Base-by-base conservation (phyloP, 1,140 invertebrate species). In the Propsilocerus akamusi region DNA sequence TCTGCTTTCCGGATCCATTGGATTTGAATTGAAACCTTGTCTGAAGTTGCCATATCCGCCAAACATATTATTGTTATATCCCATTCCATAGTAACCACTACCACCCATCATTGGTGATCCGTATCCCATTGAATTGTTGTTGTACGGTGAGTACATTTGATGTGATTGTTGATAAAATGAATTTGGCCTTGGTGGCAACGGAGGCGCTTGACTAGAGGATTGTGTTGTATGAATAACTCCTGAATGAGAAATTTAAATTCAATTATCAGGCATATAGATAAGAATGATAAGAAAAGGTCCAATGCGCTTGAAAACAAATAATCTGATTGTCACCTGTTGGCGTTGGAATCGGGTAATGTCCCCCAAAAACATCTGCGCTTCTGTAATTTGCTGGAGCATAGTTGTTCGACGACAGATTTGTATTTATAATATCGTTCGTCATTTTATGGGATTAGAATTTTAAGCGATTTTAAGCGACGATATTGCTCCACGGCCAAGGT, bases 11-110 rank as follows among this genome's bases (percentile, higher is more conserved):
- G 63, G 57, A 55, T 67, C 58, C 30, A 55, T 57, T 25, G 53
- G 46, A 49, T 59, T 14, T 24, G 26, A 3, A 24, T 23, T 53
- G 24, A 48, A 48, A 34, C 47, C 22, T 41, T 61, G 75, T 74
- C 75, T 73, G 56, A 70, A 74, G 65, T 78, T 77, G 48, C 75
- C 70, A 65, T 77, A 74, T 51, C 72, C 73, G 53, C 68, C 67
- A 55, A 66, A 71, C 56, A 68, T 59, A 52, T 69, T 67, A 58
- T 61, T 67, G 53, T 66, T 66, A 11, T 49, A 54, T 41, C 50
- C 53, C 50, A 53, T 50, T 34, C 59, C 61, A 55, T 58, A 61
- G 24, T 55, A 56, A 34, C 58, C 57, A 49, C 56, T 56, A 49
- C 52, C 53, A 37, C 60, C 62, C 28, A 30, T 30, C n/a, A 8